phyloP scores from a whole-genome alignment of 2,113 vertebrate genomes.

The Anolis sagrei region DNA sequence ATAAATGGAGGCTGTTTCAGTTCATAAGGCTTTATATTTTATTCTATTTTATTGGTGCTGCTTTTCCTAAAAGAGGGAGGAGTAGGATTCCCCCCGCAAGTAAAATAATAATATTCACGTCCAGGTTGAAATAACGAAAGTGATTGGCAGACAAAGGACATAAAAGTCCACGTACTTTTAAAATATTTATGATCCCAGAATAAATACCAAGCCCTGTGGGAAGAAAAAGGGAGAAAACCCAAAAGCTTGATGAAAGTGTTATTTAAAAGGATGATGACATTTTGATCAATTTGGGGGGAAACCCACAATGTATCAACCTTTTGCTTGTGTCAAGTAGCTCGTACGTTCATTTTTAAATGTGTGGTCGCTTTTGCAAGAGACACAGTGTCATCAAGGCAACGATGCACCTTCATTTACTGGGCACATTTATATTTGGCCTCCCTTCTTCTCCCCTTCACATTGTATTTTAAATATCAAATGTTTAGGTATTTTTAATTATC shows the following conservation, averaged over 20 bases:
- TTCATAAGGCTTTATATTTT: no score
- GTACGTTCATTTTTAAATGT: background rate
- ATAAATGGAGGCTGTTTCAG: slow-evolving; percentile 74
- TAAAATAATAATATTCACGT: slow-evolving; percentile 51
- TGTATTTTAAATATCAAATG: background rate
- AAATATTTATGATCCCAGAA: slow-evolving; percentile 27
- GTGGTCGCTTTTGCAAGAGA: background rate
- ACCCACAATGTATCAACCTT: background rate
- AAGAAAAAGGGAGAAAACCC: background rate
- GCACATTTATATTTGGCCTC: background rate
- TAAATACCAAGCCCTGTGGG: slow-evolving; percentile 13
- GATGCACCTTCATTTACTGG: background rate
- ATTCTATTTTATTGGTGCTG: slow-evolving; percentile 63
- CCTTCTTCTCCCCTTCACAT: background rate
- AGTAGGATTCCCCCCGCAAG: slow-evolving; percentile 8
- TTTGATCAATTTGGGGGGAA: slow-evolving; percentile 23
- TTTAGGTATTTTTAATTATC: no score
- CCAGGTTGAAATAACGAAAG: slow-evolving; percentile 60
- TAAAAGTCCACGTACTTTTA: slow-evolving; percentile 27
- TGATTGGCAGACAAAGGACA: slow-evolving; percentile 52
- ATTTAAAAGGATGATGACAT: background rate
- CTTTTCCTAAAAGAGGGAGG: slow-evolving; percentile 43
- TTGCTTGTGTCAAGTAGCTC: background rate
- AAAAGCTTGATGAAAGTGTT: slow-evolving; percentile 2
- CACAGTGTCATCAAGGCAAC: no score